phyloP scores from a whole-genome alignment of 2,113 vertebrate genomes.

The Centrocercus urophasianus region DNA sequence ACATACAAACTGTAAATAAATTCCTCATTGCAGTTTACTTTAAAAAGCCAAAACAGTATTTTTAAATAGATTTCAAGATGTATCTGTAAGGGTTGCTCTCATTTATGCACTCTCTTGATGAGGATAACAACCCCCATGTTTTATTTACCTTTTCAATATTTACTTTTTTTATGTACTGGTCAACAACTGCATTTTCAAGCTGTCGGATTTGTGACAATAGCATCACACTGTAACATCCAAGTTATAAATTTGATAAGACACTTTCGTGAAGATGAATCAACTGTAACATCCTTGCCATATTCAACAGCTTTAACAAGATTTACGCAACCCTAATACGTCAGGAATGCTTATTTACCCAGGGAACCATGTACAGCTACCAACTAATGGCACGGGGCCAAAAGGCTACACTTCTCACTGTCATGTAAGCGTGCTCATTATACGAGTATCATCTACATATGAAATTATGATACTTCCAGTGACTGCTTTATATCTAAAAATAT shows the following conservation, averaged over 20 bases:
- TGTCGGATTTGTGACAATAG: background rate
- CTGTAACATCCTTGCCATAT: background rate
- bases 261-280: background rate
- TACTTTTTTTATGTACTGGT: background rate
- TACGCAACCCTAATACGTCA: background rate
- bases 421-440: background rate
- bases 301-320: background rate
- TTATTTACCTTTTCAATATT: background rate
- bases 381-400: background rate
- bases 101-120: background rate
- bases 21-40: background rate
- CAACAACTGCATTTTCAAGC: background rate
- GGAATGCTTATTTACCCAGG: background rate
- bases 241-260: background rate
- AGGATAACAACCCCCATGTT: background rate
- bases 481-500: constrained; percentile 65
- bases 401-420: background rate
- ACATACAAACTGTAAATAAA: background rate
- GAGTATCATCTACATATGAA: background rate
- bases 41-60: background rate
- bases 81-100: background rate
- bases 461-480: constrained; percentile 28
- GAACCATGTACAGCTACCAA: background rate
- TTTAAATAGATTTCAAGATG: background rate
- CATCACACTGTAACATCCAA: background rate